Evolutionary conservation across 1,140 invertebrate species (phyloP), one percentile per base, ranked within the genome.

Genomic region (Pseudomyrmex pallidus): DNA sequence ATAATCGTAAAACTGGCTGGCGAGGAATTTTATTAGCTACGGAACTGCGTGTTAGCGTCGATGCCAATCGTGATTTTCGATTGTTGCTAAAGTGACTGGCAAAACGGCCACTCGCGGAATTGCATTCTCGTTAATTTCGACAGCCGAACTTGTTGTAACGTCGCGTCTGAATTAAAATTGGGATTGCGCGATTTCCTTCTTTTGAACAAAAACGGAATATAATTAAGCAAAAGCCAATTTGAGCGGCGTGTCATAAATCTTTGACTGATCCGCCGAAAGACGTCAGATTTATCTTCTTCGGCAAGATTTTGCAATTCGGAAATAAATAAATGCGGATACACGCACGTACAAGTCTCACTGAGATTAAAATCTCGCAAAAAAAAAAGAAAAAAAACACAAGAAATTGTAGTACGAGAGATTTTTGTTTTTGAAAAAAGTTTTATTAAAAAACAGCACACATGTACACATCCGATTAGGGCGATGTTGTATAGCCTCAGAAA

Each of bases 41-140:
- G 7, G 46, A 22, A 17, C 4, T 20, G 35, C 25, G 46, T 35
- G 50, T 56, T 62, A 12, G 25, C 22, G 48, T 25, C 46, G 50
- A 74, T 61, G 57, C 8, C 22, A 57, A 63, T 82, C 70, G 57
- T 62, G 50, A 74, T 74, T 82, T 63, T 74, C 70, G 7, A 61
- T 74, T 48, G 72, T 46, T 17, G 44, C 13, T 17, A 15, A 74
- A 82, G 57, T 80, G 54, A 67, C 54, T 35, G 56, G 44, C 48
- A 20, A 74, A 82, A 82, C 78, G 70, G 7, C 22, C 22, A 67
- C 35, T 77, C 17, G 44, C 17, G 54, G 35, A 74, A 82, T 82
- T 74, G 78, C 67, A 54, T 64, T 74, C 15, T 44, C 59, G 59
- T 63, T 82, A 82, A 82, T 74, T 52, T 46, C 46, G 70, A 50